Evolutionary conservation across 2,797 vertebrate species (phyloP), one percentile per base, ranked within the genome.

Genomic region (Chelon auratus): DNA sequence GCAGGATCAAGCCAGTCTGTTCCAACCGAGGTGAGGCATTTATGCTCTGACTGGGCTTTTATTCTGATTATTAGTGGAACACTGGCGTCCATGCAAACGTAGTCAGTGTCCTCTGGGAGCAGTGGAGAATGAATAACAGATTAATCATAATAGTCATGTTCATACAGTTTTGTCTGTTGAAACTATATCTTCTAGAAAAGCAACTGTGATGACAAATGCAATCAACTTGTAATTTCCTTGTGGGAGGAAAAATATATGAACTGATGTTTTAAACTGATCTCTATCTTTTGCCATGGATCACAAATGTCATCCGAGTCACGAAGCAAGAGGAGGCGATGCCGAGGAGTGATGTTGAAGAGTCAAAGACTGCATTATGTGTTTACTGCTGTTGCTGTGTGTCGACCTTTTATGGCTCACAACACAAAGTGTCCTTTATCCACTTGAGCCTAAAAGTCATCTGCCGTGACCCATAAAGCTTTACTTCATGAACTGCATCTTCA

Each of bases 301-400:
- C 0, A 59, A 74, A 78, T 68, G n/a, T 17, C 68, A 51, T 62
- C 68, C 5, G 72, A 87, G 62, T 77, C 65, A 66, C 13, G 48
- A 59, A 61, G 72, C 74, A 48, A 68, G 47, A 52, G 47, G 64
- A n/a, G 24, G 24, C 57, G 57, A 65, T 33, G 59, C 17, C 62
- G 24, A 37, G 42, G 62, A 75, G 24, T 73, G 53, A 72, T 39
- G 62, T 3, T 64, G 53, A 57, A 52, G 9, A 61, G 48, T 77
- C 45, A 78, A 64, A 74, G 51, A 39, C 65, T 50, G n/a, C 40
- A 39, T 12, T 37, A 7, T 1, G 9, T 50, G 22, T 55, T 57
- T 36, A 0, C 45, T 47, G 18, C 36, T 59, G 40, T 30, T 61
- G 52, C 36, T 60, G 30, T 33, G 30, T 58, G 18, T 20, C 11